Base-by-base conservation (phyloP, 2,113 vertebrate genomes). In the Ochotona curzoniae region DNA sequence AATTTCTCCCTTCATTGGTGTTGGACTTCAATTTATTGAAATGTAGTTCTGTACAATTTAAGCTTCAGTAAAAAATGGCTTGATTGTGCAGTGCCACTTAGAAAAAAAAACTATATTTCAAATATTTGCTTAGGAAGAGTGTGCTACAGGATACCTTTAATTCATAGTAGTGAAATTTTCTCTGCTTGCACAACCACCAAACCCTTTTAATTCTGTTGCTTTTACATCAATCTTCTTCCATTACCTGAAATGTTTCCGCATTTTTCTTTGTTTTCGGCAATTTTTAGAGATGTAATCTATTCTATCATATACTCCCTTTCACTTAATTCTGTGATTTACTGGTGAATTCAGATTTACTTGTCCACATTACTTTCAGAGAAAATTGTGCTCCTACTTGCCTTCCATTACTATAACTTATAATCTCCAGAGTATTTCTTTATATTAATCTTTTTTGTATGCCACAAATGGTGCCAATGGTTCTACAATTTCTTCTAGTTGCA, bases 281-380 rank as follows among this genome's bases (percentile, higher is more conserved):
- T 83, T 83, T 61, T 64, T 78, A 79, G 89, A 44, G 38, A 44
- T 44, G 38, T 44, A 44, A 44, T 17, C 66, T 86, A 44, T 82
- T 74, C 10, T 38, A n/a, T 87, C 63, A 87, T 18, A 57, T 13
- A 23, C 15, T 8, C 32, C 13, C 11, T 57, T 61, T 17, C 69
- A 69, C 28, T 81, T 69, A 94, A 86, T 80, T 89, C 64, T 67
- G 44, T 17, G 12, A 94, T 87, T 90, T 94, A 67, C 49, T n/a
- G 74, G 23, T 69, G 23, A 81, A 75, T 69, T 74, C 9, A 79
- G 83, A 57, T 57, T 57, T 57, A 57, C 38, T 44, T 44, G 38
- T 44, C 6, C 38, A 44, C 38, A 44, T 44, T 57, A 18, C 13
- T 60, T 80, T 20, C 38, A 81, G 28, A 49, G 15, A 28, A 44